Percentiles rank a stretch among this genome's conserved stretches.
Evolutionary conservation across 2,113 vertebrate species (phyloP).

Genomic region (Coreoperca whiteheadi): DNA sequence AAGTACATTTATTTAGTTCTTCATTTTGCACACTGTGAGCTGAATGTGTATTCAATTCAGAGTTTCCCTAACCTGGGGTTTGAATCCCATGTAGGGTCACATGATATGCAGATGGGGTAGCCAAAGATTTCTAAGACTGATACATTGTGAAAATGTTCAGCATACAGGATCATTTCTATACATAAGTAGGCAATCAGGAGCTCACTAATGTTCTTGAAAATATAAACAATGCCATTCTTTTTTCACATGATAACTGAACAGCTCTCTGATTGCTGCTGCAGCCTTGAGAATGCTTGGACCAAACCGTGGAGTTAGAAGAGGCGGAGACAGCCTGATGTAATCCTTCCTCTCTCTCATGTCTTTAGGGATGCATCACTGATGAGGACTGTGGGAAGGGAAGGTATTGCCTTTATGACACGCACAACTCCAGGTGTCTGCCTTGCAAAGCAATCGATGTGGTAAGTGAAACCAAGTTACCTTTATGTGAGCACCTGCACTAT

Average conservation of each 20-base stretch:
- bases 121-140: neutral
- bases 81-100: neutral
- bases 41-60: neutral
- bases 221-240: neutral
- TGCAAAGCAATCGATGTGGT: slow-evolving; percentile 88
- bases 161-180: neutral
- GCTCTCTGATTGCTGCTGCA: neutral
- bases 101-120: neutral
- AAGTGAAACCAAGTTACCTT: slow-evolving; percentile 57
- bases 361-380: slow-evolving; percentile 90
- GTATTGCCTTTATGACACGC: slow-evolving; percentile 87
- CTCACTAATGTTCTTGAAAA: neutral
- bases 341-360: neutral
- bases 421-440: slow-evolving; percentile 86
- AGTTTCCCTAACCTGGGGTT: neutral
- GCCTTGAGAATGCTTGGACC: neutral
- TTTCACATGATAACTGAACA: too few relatives aligned
- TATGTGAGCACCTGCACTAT: neutral
- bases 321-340: neutral
- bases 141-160: neutral
- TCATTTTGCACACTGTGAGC: neutral
- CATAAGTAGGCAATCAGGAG: neutral
- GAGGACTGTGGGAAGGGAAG: slow-evolving; percentile 89
- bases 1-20: neutral
- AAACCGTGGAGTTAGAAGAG: neutral